Percentiles rank a stretch among this genome's conserved stretches.
Evolutionary conservation across 2,113 vertebrate species (phyloP).

Genomic region (Choloepus hoffmanni): DNA sequence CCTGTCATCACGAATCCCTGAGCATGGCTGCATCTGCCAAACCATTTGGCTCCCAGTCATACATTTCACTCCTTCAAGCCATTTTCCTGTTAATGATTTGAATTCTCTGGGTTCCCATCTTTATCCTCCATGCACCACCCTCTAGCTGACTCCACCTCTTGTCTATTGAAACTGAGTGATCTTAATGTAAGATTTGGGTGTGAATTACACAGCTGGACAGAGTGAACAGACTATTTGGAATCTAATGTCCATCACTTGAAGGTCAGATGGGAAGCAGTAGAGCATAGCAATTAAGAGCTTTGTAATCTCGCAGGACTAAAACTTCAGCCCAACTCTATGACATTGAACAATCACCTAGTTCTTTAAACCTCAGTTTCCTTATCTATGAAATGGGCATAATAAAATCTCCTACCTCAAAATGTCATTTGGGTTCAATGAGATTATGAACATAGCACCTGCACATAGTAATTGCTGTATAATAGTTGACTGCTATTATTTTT

Average conservation of each 20-base stretch:
- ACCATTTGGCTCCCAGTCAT: slow-evolving; percentile 65
- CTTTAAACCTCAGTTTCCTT: not conserved
- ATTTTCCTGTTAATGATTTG: slow-evolving; percentile 67
- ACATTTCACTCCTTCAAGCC: slow-evolving; percentile 70
- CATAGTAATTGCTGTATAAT: too few relatives aligned
- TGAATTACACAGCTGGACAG: not conserved
- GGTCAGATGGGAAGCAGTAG: slow-evolving; percentile 24
- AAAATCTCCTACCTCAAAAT: not conserved
- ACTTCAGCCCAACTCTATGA: not conserved
- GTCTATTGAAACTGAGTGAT: not conserved
- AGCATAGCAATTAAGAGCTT: not conserved
- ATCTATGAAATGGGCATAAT: not conserved
- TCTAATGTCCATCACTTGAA: not conserved
- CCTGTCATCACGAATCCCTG: slow-evolving; percentile 65
- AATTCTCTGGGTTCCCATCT: slow-evolving; percentile 62
- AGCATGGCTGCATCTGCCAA: slow-evolving; percentile 73
- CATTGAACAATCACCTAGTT: not conserved
- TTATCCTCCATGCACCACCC: not conserved
- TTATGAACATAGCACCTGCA: not conserved
- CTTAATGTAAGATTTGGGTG: not conserved
- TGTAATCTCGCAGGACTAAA: not conserved
- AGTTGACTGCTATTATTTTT: not conserved
- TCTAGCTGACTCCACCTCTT: not conserved
- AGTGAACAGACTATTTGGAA: not conserved
- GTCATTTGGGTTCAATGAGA: not conserved